Evolutionary conservation across 2,113 vertebrate genomes (phyloP), one percentile per base, ranked within the genome.

Genomic region (Egretta garzetta): DNA sequence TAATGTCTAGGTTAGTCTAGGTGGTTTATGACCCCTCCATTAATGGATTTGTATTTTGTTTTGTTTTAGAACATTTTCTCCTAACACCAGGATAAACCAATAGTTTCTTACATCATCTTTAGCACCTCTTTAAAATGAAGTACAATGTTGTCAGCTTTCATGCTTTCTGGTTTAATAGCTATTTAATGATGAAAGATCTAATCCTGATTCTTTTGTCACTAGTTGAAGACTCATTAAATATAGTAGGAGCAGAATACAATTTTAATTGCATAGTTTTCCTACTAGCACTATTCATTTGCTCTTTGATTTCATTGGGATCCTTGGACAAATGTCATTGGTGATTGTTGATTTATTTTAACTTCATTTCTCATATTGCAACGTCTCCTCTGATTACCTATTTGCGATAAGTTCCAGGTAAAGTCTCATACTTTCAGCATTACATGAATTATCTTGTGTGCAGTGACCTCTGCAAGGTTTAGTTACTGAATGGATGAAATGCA

Each of bases 21-120:
- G 74, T 94, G 17, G 62, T 94, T 97, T 89, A 94, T 75, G 67
- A 59, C 39, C 85, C 41, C 27, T 85, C 47, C 58, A 33, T 91
- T 93, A 95, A 94, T 94, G 49, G 63, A 92, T 73, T 56, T 43
- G 90, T 79, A 39, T 59, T 95, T 95, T 86, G 43, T 27, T 92
- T 83, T 87, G 23, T 43, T 93, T 72, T 73, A 80, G 82, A 91
- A 47, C 35, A 64, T 50, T 95, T 94, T 90, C 37, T 81, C 30
- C 50, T 76, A 96, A 91, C 66, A 64, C 71, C 17, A 39, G 24
- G 53, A 60, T 55, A 87, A 93, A 91, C 14, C 72, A 93, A 39
- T 96, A 95, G 91, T 92, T 97, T 86, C 71, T 92, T 93, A 80
- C 49, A 91, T 97, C 73, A 90, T 89, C 67, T 95, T 96, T 95